Conservation (phyloP, 2,888 invertebrate species). For the Dexiosoma caninum region DNA sequence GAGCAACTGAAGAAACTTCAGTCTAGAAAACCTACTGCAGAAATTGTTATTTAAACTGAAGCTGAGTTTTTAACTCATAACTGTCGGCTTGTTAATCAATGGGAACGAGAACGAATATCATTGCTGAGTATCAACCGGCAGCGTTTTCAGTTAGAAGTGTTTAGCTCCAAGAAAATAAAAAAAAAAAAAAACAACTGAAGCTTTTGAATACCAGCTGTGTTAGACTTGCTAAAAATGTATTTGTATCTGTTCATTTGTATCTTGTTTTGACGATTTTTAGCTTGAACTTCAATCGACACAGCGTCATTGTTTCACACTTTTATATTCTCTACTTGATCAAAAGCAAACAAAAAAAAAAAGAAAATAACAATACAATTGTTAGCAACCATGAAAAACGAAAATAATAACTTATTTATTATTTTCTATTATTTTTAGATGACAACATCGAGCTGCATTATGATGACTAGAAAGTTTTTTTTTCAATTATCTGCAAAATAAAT, state of each 20-base stretch:
- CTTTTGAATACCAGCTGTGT: constrained; percentile 8
- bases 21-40: constrained; percentile 7
- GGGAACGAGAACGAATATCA: neutral
- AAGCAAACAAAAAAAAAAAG: constrained; percentile 5
- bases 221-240: neutral
- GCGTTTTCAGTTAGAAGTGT: constrained; percentile 13
- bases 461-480: too few species aligned
- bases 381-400: neutral
- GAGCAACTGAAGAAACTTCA: constrained; percentile 46
- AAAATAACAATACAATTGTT: neutral
- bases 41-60: constrained; percentile 14
- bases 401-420: constrained; percentile 1
- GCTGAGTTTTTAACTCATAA: constrained; percentile 32
- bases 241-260: constrained; percentile 15
- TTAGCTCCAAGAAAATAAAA: neutral
- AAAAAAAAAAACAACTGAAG: neutral
- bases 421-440: neutral
- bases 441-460: too few species aligned
- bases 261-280: constrained; percentile 55
- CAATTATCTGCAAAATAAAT: too few species aligned
- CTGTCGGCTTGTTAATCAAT: neutral
- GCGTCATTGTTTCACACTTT: constrained; percentile 23
- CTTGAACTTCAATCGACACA: constrained; percentile 47
- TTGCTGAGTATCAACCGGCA: constrained; percentile 2
- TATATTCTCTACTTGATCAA: neutral